Evolutionary conservation across 2,113 vertebrate genomes (phyloP), one percentile per base, ranked within the genome.

Genomic region (Sander vitreus): DNA sequence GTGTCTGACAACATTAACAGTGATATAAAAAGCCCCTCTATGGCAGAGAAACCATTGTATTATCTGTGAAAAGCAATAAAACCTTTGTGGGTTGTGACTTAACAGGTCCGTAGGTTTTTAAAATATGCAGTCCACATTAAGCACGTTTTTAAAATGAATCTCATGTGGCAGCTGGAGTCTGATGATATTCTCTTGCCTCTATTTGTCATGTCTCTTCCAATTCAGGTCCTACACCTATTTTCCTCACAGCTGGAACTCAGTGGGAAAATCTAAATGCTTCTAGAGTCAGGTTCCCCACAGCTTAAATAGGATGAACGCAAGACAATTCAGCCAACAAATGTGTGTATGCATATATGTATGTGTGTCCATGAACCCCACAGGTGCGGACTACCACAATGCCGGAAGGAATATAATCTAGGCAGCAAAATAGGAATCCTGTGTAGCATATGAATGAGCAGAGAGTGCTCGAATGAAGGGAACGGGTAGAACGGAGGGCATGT

Each of bases 401-500:
- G 73, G 87, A 91, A 89, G 81, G 85, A 89, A 84, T 73, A 78
- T 71, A 82, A 89, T 82, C 75, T 55, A 85, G 74, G 80, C 83
- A 82, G 88, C 83, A 77, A 90, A 91, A 77, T 77, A 83, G 73
- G 78, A 84, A 67, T 85, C 84, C 51, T 80, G 60, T 6, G 72
- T 62, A 73, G 85, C 84, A 87, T 91, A 83, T 79, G 54, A 92
- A 93, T 92, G 87, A 93, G 90, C 62, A 53, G 10, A 68, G 65
- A 62, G 62, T 25, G 76, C 74, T 68, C 47, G 74, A 73, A 85
- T 74, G 76, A 84, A 70, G 36, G 62, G 78, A 55, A 73, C 0
- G 63, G 63, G 60, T 58, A 58, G 80, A 76, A 72, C 0, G 6
- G 79, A 69, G 79, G 51, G 70, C 25, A 3, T 19, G 21, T 1